Evolutionary conservation across 1,140 invertebrate genomes (phyloP), one percentile per base, ranked within the genome.

Genomic region (Varroa destructor): DNA sequence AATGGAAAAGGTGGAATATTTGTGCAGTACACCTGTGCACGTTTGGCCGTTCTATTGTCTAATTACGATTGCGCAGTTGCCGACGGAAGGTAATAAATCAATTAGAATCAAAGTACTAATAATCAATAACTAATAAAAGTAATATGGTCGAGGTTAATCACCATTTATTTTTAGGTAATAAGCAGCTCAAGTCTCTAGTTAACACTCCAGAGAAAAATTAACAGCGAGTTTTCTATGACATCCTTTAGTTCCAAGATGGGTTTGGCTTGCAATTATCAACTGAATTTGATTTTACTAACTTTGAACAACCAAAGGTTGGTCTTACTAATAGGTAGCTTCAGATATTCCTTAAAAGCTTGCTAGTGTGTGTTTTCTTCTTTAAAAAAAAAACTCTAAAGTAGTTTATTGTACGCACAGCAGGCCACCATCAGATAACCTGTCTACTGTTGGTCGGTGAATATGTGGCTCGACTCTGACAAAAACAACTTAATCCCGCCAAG

Each of bases 11-110:
- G 61, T 1, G 61, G 61, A 25, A 14, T 67, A 37, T 67, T 67
- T 40, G 61, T 67, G 3, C 61, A 67, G 8, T 67, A 67, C 36
- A 67, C 61, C 1, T 67, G 61, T 46, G 40, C 61, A 12, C 40
- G 61, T 14, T 40, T 67, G 14, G 46, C 36, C 12, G 61, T 40
- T 2, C 14, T 67, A 12, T 40, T 67, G 10, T 1, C 12, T 12
- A 67, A 37, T 43, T 67, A 67, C 46, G 61, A 67, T 67, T 3
- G 36, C 14, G 14, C 37, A 40, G 46, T 67, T 3, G 14, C 36
- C 61, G 40, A 67, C n/a, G 14, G 61, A 40, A 46, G 40, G 61
- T 67, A 46, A 14, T 12, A 43, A 5, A 37, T 3, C 12, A 25
- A 25, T 25, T 25, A 25, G 25, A 25, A 25, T 25, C 25, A 25